Evolutionary conservation across 2,888 invertebrate species (phyloP).

Genomic region (Lysandra bellargus): DNA sequence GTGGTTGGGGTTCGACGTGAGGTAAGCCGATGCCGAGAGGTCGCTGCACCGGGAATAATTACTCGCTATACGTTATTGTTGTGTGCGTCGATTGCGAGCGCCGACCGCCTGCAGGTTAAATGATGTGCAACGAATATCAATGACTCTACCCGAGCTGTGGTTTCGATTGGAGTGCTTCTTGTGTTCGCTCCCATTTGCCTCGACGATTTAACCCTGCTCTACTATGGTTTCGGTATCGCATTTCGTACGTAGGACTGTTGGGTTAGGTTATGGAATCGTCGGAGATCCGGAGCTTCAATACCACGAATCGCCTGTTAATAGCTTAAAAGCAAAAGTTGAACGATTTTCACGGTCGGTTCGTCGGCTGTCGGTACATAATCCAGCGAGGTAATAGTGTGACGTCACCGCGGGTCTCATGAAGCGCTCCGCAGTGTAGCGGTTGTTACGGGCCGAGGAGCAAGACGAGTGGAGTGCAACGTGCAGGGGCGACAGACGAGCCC

Average conservation of each 20-base stretch:
- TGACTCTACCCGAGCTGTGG: constrained; percentile 15
- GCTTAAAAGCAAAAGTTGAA: constrained; percentile 36
- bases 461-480: constrained; percentile 67
- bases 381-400: constrained; percentile 50
- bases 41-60: constrained; percentile 36
- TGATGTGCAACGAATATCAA: constrained; percentile 40
- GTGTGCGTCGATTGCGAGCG: constrained; percentile 27
- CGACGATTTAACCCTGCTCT: not conserved
- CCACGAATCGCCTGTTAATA: not conserved
- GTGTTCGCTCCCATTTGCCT: not conserved
- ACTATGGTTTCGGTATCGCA: not conserved
- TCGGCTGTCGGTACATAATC: constrained; percentile 32
- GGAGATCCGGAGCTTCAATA: not conserved
- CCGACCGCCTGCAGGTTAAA: constrained; percentile 32
- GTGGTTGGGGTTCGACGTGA: constrained; percentile 34
- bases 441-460: constrained; percentile 52
- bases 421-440: constrained; percentile 41
- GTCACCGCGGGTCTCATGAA: constrained; percentile 49
- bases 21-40: constrained; percentile 38
- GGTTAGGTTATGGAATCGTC: not conserved
- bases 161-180: constrained; percentile 14
- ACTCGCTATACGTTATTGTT: constrained; percentile 32
- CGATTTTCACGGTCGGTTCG: constrained; percentile 33
- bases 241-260: not conserved
- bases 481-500: constrained; percentile 62